Conservation (phyloP, 2,888 invertebrate genomes). For the Lasioglossum zephyrum region DNA sequence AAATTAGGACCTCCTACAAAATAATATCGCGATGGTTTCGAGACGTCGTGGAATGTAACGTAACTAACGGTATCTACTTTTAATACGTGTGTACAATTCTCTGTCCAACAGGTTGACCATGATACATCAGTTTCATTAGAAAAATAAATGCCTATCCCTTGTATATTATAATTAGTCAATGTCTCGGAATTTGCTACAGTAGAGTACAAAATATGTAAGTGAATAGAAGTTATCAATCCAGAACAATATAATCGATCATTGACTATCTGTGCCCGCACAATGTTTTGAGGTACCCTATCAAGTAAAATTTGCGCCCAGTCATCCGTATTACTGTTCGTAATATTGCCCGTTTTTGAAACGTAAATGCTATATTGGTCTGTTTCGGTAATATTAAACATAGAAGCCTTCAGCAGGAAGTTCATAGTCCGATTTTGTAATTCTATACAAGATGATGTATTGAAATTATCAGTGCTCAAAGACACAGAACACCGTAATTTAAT, state of each 20-base stretch:
- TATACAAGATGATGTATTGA: conserved; percentile 77
- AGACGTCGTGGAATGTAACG: conserved; percentile 85
- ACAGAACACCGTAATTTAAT: conserved; percentile 81
- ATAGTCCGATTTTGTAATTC: conserved; percentile 79
- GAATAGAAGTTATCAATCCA: conserved; percentile 79
- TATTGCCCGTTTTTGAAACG: conserved; percentile 85
- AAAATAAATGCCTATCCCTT: conserved; percentile 76
- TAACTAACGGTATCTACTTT: conserved; percentile 73
- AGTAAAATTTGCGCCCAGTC: conserved; percentile 85
- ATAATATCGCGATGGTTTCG: conserved; percentile 84
- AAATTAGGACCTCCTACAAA: conserved; percentile 88
- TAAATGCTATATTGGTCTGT: conserved; percentile 75
- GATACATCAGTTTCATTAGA: conserved; percentile 74
- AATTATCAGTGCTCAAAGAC: conserved; percentile 72
- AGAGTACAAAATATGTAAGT: conserved; percentile 78
- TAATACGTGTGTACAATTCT: conserved; percentile 74
- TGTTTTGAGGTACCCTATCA: conserved; percentile 78
- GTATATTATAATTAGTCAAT: conserved; percentile 76
- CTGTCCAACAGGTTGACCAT: conserved; percentile 76
- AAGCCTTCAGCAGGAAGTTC: conserved; percentile 70
- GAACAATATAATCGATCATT: conserved; percentile 77
- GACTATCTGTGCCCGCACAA: conserved; percentile 69
- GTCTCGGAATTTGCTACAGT: conserved; percentile 74
- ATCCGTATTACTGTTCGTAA: conserved; percentile 80
- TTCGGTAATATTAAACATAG: conserved; percentile 77